Percentiles rank a stretch among this genome's conserved stretches.
These are phyloP conservation scores for Danio albolineatus DNA, from an alignment of 2,797 vertebrate genomes.

Conservation along the genomic window DNA sequence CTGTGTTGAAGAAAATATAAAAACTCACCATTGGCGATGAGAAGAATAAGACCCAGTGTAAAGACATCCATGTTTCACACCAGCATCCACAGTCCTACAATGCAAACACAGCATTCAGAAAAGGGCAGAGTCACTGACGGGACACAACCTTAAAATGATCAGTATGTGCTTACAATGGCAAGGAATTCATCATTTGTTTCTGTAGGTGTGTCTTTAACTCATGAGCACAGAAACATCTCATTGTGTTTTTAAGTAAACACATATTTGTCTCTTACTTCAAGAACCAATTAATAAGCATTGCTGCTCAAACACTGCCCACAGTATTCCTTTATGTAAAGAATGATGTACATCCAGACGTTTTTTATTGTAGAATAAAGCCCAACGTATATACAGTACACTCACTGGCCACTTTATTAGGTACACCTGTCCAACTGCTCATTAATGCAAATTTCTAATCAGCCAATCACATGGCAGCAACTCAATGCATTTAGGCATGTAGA, in stretches of 20 bases:
- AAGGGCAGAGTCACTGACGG: neutral
- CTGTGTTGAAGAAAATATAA: neutral
- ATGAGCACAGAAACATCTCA: neutral
- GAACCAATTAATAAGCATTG: neutral
- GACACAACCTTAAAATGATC: constrained; percentile 1
- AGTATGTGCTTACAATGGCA: neutral
- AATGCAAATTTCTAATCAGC: no score
- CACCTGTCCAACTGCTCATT: no score
- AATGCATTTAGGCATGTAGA: no score
- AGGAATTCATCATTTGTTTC: neutral
- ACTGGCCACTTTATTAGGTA: no score
- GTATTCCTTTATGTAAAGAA: neutral
- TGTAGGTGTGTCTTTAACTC: constrained; percentile 11
- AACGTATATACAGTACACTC: no score
- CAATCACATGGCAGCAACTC: no score
- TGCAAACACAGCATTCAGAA: neutral
- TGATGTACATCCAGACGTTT: no score
- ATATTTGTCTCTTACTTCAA: neutral
- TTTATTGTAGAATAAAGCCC: no score
- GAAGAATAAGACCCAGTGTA: constrained; percentile 16
- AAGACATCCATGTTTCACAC: constrained; percentile 61
- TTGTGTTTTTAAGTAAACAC: neutral
- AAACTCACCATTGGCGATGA: constrained; percentile 48
- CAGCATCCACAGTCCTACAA: constrained; percentile 52
- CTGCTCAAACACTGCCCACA: neutral